Conservation (phyloP, 2,888 invertebrate species). For the Drosophila austrosaltans region DNA sequence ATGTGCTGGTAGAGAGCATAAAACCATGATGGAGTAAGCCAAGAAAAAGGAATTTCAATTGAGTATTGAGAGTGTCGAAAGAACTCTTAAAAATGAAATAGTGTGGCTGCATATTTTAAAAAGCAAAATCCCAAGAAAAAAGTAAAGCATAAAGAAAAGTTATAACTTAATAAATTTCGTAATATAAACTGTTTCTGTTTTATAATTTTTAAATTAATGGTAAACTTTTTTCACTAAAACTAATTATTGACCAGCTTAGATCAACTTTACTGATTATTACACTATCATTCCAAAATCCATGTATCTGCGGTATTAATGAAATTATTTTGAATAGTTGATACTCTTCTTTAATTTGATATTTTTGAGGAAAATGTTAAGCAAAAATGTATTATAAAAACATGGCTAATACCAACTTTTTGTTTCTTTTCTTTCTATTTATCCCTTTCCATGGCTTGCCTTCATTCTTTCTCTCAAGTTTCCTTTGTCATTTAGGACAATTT, state of each 20-base stretch:
- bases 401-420: not conserved
- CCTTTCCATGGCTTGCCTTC: not conserved
- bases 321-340: too few species aligned
- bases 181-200: too few species aligned
- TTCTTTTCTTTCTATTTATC: not conserved
- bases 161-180: too few species aligned
- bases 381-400: not conserved
- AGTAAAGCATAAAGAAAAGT: not conserved
- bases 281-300: too few species aligned
- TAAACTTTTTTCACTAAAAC: too few species aligned
- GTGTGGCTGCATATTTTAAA: not conserved
- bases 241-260: too few species aligned
- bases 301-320: too few species aligned
- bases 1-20: conserved; percentile 35
- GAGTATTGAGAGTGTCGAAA: not conserved
- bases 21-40: not conserved
- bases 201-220: too few species aligned
- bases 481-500: conserved; percentile 3
- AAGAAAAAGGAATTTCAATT: not conserved
- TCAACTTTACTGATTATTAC: too few species aligned
- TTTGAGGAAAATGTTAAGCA: conserved; percentile 19
- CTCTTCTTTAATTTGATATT: not conserved
- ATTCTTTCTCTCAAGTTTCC: not conserved
- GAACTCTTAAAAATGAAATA: not conserved
- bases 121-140: conserved; percentile 9